phyloP scores from a whole-genome alignment of 2,797 vertebrate species.

The Silurus aristotelis region DNA sequence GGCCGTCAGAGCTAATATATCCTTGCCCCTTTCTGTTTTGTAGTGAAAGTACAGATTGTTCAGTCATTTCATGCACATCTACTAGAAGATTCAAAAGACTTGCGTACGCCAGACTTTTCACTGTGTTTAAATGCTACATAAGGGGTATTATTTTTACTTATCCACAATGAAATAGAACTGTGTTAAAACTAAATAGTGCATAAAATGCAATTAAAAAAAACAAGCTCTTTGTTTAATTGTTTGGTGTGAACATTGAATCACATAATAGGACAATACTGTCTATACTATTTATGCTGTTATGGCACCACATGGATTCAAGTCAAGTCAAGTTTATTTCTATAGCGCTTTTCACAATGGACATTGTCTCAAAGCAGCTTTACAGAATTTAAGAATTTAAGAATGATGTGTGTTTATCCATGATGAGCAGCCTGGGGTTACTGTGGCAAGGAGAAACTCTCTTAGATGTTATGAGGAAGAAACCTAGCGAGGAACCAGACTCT shows the following conservation, averaged over 20 bases:
- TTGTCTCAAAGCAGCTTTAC: too few species aligned
- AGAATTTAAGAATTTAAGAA: too few species aligned
- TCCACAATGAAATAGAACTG: not conserved
- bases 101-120: not conserved
- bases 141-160: too few species aligned
- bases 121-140: not conserved
- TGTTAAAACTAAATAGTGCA: not conserved
- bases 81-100: not conserved
- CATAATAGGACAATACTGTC: not conserved
- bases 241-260: not conserved
- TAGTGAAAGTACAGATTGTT: not conserved
- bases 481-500: too few species aligned
- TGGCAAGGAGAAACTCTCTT: too few species aligned
- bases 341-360: not conserved
- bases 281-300: not conserved
- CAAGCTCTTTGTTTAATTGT: not conserved
- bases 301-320: too few species aligned
- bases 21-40: not conserved
- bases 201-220: not conserved
- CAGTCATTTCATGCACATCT: not conserved
- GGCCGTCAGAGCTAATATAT: not conserved
- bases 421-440: too few species aligned
- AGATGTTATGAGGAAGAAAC: too few species aligned
- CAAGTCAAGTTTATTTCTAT: not conserved
- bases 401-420: too few species aligned